Evolutionary conservation across 2,888 invertebrate species (phyloP), one percentile per base, ranked within the genome.

Genomic region (Cerastis leucographa): DNA sequence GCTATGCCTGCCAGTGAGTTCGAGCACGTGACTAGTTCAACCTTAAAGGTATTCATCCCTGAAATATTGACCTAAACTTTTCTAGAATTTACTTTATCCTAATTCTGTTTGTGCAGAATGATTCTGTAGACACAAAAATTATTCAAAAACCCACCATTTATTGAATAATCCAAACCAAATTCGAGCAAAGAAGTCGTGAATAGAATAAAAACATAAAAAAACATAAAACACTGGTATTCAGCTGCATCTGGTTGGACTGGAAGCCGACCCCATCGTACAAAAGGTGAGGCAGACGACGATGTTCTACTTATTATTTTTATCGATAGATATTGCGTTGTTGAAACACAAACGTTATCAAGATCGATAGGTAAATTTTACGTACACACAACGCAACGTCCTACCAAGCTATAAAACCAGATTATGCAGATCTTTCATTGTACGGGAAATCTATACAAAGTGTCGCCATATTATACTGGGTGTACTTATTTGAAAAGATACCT

Each of bases 191-290:
- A 59, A 71, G 59, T 56, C 81, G 82, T 81, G 85, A 85, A 72
- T 17, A 46, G 71, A 81, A 83, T 83, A 85, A 74, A 80, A 68
- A 29, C 35, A 42, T 71, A 73, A 42, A 84, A 40, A n/a, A n/a
- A n/a, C n/a, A n/a, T 56, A 59, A 59, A 29, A 17, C 29, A 59
- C 14, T 59, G 17, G 25, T 59, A 59, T 29, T 59, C 56, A 29
- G 17, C 59, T 29, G 59, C 17, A 59, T 29, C n/a, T n/a, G 9
- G 8, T 59, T 17, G 0, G 8, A 59, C 59, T 29, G 17, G 29
- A 59, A 59, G 29, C 7, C 56, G 29, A 29, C 29, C 2, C 25
- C 29, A 29, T 29, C 3, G 6, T 12, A 19, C 6, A 56, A 56
- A 56, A 25, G 25, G 8, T 17, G 17, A 8, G 17, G 29, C 0